phyloP scores from a whole-genome alignment of 2,113 vertebrate genomes.

The Zosterops lateralis region DNA sequence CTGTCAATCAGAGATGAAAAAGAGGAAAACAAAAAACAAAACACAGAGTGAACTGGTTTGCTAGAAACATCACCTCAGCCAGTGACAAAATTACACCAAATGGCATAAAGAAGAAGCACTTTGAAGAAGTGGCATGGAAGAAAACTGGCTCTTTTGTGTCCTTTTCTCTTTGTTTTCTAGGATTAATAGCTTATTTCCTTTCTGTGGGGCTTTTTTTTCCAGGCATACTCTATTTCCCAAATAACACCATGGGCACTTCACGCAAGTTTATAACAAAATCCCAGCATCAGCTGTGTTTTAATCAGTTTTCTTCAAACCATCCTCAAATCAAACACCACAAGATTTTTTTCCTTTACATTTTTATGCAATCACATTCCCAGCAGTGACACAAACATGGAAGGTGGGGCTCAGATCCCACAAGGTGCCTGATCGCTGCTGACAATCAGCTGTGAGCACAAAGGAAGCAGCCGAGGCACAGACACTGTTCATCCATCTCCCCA shows the following conservation, averaged over 20 bases:
- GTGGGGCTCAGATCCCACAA: not conserved
- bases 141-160: not conserved
- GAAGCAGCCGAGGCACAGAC: not conserved
- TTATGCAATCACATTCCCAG: not conserved
- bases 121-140: not conserved
- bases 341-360: not conserved
- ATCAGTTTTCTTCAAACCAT: not conserved
- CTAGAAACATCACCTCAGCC: not conserved
- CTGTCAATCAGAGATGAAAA: constrained; percentile 61
- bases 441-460: not conserved
- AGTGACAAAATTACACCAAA: not conserved
- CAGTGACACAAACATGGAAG: not conserved
- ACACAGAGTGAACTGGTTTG: not conserved
- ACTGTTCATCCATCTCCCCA: no score
- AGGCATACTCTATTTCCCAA: not conserved
- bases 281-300: not conserved
- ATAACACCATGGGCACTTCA: not conserved
- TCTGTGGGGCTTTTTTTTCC: not conserved
- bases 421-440: not conserved
- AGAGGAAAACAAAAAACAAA: constrained; percentile 45
- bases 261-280: not conserved
- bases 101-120: not conserved
- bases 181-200: not conserved
- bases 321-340: not conserved
- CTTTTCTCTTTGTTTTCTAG: not conserved